Base-by-base conservation (phyloP, 2,888 invertebrate species). In the Troides aeacus region DNA sequence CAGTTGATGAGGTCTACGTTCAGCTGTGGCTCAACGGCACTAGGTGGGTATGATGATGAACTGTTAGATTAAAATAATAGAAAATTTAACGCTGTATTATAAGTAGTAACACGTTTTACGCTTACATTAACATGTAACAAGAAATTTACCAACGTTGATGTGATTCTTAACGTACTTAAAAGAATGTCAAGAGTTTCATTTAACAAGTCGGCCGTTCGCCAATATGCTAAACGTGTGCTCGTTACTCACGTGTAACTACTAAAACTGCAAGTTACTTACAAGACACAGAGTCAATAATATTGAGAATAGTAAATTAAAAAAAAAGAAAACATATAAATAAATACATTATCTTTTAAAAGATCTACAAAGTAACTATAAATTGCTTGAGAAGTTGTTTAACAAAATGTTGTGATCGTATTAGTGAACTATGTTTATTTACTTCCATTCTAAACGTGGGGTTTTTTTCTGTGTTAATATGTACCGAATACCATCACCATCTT, bases 151-250 rank as follows among this genome's bases (percentile, higher is more conserved):
- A 24, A 15, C 24, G 59, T 30, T 15, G 23, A 10, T 21, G 17
- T 21, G 59, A 17, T 24, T 21, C 59, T 59, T 59, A 59, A 59
- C 59, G 15, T 59, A 59, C 24, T 59, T 59, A 59, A 24, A 59
- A 59, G 59, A 1, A 24, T 59, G 59, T 59, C 59, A 59, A 59
- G 59, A 24, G 24, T 30, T 6, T 59, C 23, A 21, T 30, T 24
- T 15, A 12, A 12, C 59, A 24, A 24, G 21, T 24, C 59, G 59
- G 10, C 2, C 23, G 24, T 17, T 15, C 59, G 59, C 23, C 59
- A 59, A 59, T 59, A 59, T 59, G 59, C 59, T 59, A 24, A 59
- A 24, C 59, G 12, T 21, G 21, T 59, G 17, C 24, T 18, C 18
- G 21, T 21, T 56, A 21, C 56, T n/a, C 21, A 56, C 56, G 8